Evolutionary conservation across 2,888 invertebrate species (phyloP), one percentile per base, ranked within the genome.

Genomic region (Andrena hattorfiana): DNA sequence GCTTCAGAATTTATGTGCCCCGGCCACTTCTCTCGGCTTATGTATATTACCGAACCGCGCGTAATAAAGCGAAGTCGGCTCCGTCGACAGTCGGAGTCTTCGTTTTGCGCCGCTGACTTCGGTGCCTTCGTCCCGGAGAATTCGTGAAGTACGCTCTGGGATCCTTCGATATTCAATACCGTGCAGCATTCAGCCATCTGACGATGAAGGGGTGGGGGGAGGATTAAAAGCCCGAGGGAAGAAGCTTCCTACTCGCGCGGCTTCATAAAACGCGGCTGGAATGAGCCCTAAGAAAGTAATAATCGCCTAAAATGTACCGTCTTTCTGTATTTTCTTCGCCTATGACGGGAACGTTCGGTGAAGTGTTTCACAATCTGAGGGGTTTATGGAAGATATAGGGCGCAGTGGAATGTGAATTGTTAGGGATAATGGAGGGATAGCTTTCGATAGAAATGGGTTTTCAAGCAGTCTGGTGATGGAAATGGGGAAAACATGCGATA

Each of bases 1-100:
- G 49, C 49, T 51, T 28, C 32, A 51, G 66, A 67, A 77, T 77
- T 77, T 77, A 71, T 67, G 32, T 49, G 32, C 23, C n/a, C 63
- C 26, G 71, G 64, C 26, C 16, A 8, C 23, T 16, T 7, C 64
- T 23, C 51, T n/a, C 3, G 13, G 51, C 28, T 42, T 48, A 66
- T 42, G 32, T 48, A 66, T 77, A 66, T 48, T 56, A 59, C 64
- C 32, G 20, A 71, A 64, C 20, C 16, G 13, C 16, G 28, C 16
- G 49, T 77, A 51, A 71, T 71, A 66, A 71, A 77, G 48, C 59
- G 32, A 26, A 56, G 56, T 26, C 20, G 20, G 51, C n/a, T 56
- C 23, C 56, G 56, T 23, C 56, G 49, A 30, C 28, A 13, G 23
- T 5, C 62, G 30, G 6, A 7, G n/a, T 28, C 26, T 35, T 35